Evolutionary conservation across 2,113 vertebrate species (phyloP), one percentile per base, ranked within the genome.

Genomic region (Alexandromys fortis): DNA sequence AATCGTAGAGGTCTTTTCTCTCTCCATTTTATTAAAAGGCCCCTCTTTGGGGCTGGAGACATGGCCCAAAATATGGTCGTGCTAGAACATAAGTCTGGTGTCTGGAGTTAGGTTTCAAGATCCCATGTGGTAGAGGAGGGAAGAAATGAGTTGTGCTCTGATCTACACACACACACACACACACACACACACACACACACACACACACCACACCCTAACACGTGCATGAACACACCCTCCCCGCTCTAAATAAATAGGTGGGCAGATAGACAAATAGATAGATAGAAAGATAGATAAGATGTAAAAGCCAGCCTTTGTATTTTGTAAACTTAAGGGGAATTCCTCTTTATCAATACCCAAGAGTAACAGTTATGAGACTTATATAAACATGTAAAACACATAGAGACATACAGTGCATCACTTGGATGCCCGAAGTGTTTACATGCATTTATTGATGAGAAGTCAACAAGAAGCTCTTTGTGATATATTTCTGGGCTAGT

Each of bases 401-500:
- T 24, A 26, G 2, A 35, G 58, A 70, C 7, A 16, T 0, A 3
- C 1, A 11, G n/a, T 14, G 5, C 47, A 70, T 35, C 24, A 10
- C 22, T 77, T 67, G 45, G 35, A 49, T 33, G 7, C 13, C 0
- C 21, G 26, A 78, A 4, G 22, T 7, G 33, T 0, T 2, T 12
- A 45, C 1, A 3, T 30, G 1, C 22, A 1, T 49, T 33, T 83
- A 26, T 38, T 61, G 49, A 45, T 19, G 38, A 75, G 38, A 22
- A 42, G 13, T 12, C 42, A 49, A 33, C 26, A 19, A 19, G 22
- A 63, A 26, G 0, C 14, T 28, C 26, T 5, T 49, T 14, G 14
- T 8, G 0, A 1, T 35, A 1, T 7, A 9, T 2, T 65, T 33
- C 38, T 1, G 1, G 13, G 22, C 26, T 30, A 14, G 4, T 61